Conservation (phyloP, 2,113 vertebrate genomes). For the Cyprinus carpio region DNA sequence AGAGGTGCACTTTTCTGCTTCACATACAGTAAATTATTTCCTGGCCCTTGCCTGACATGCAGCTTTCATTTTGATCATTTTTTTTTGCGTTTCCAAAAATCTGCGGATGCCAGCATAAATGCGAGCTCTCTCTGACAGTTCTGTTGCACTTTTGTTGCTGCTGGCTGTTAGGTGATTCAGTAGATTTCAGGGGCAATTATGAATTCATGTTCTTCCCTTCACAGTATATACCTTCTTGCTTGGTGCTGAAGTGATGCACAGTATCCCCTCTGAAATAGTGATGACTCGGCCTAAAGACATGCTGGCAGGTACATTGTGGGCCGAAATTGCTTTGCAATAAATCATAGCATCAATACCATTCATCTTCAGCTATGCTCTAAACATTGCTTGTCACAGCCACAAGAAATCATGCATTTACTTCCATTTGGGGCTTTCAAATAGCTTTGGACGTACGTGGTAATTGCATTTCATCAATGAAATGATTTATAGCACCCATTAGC, state of each 20-base stretch:
- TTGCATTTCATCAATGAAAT: constrained; percentile 54
- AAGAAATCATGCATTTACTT: constrained; percentile 37
- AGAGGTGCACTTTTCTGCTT: constrained; percentile 12
- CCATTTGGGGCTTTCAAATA: constrained; percentile 41
- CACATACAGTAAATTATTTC: constrained; percentile 12
- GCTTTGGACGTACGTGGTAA: constrained; percentile 43
- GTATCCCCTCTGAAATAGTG: constrained; percentile 27
- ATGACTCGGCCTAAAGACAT: constrained; percentile 23
- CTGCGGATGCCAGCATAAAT: constrained; percentile 59
- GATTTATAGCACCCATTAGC: constrained; percentile 57
- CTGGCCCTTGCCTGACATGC: constrained; percentile 43
- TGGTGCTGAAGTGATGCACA: constrained; percentile 14
- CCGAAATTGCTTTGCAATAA: constrained; percentile 44
- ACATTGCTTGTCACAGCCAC: constrained; percentile 33
- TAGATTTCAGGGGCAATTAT: constrained; percentile 42
- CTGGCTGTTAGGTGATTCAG: constrained; percentile 35
- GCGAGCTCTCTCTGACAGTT: constrained; percentile 47
- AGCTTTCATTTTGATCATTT: constrained; percentile 47
- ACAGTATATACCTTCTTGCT: constrained; percentile 19
- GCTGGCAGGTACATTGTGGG: constrained; percentile 44
- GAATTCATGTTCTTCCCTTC: constrained; percentile 38
- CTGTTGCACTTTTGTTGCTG: constrained; percentile 40
- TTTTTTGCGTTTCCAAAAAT: constrained; percentile 47
- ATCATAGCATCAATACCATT: constrained; percentile 53
- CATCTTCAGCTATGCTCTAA: constrained; percentile 38